Evolutionary conservation across 2,888 invertebrate species (phyloP), one percentile per base, ranked within the genome.

Genomic region (Vesta saturnalis): DNA sequence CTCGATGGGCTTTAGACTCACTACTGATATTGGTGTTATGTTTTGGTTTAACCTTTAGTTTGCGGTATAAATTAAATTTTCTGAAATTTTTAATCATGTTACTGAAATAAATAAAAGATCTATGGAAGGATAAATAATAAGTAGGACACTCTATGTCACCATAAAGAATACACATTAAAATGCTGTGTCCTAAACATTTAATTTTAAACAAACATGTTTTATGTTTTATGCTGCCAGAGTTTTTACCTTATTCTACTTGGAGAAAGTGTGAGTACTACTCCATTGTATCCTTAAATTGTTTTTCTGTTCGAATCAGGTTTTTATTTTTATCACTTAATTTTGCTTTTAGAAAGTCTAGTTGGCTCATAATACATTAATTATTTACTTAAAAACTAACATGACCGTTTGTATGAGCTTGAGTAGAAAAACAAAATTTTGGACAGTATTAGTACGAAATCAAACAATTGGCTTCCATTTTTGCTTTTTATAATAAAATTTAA

Each of bases 241-340:
- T 72, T 78, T 80, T 77, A 66, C 81, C 82, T 79, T 80, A 76
- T 70, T 74, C 77, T 58, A 79, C 77, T 69, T 81, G 81, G 80
- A 81, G 79, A 77, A 82, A 80, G 78, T 82, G 82, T 83, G 80
- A 82, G 82, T 83, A 83, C 73, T 64, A 68, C 67, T 63, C 62
- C 54, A 68, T 49, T 62, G 30, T 47, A 64, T 56, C 47, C 65
- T 59, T 57, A 64, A 62, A 70, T 70, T 67, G 67, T 60, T 69
- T 69, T 75, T 75, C 74, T 74, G 75, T 76, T 77, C 77, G 74
- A 73, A 75, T 76, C 75, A 77, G 78, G 76, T 61, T 61, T 62
- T n/a, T 30, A 52, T 52, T 60, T 58, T 52, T 54, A 43, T 55
- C 30, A 14, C 10, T 61, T 12, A 59, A 15, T 60, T 39, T 23